Evolutionary conservation across 2,113 vertebrate genomes (phyloP), one percentile per base, ranked within the genome.

Genomic region (Paramisgurnus dabryanus): DNA sequence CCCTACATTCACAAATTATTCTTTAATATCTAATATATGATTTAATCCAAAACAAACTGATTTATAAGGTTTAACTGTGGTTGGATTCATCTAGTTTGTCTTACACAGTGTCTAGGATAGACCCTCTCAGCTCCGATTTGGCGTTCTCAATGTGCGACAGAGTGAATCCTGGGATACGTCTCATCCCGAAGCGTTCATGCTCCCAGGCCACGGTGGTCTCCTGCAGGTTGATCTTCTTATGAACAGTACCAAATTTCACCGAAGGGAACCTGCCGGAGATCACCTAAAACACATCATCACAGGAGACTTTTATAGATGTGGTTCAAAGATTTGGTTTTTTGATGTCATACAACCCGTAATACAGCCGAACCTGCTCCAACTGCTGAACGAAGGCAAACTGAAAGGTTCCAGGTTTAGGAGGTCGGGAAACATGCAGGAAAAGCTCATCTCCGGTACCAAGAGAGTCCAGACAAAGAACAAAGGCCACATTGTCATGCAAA

Each of bases 151-250:
- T 72, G 43, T 91, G 93, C 61, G 93, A 94, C 78, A 94, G 75
- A 3, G 93, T 94, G 82, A 94, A 93, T 0, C 87, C 92, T 7
- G 90, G 92, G 80, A 94, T 89, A 79, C 89, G 88, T 55, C 89
- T 90, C 68, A 93, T 84, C 57, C 90, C 90, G 80, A 91, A 94
- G 72, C 90, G 91, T 83, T 94, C 93, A 1, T 94, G 94, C 73
- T 94, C 93, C 94, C 94, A 94, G 13, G 90, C 83, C 12, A 94
- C 80, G 0, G 89, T 80, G 7, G 91, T 86, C 60, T 93, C 93
- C 66, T 89, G 90, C 6, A 94, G 88, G 85, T 93, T 93, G 83
- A 94, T 94, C 82, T 93, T 94, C 83, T 94, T 94, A 80, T 94
- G 93, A 55, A 94, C 82, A 76, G 92, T 68, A 34, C 87, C 88